Evolutionary conservation across 2,113 vertebrate genomes (phyloP).

Genomic region (Aspidoscelis tigris): DNA sequence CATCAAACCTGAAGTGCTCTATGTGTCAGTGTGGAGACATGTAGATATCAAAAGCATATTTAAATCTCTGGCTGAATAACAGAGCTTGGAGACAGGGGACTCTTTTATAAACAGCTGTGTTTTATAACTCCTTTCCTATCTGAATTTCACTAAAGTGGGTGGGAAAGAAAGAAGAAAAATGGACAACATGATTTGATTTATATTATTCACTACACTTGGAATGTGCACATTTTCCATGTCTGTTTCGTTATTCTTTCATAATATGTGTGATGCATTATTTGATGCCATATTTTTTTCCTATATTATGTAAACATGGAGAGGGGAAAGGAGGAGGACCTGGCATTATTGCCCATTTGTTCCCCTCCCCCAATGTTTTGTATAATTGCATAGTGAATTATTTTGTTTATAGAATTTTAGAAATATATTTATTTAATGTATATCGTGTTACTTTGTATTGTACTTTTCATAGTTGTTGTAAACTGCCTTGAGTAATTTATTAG

Average conservation of each 20-base stretch:
- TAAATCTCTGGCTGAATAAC: constrained; percentile 48
- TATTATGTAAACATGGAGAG: too few relatives aligned
- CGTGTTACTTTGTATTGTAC: too few relatives aligned
- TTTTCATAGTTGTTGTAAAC: too few relatives aligned
- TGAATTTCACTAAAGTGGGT: constrained; percentile 59
- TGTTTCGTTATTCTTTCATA: neutral
- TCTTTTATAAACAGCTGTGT: constrained; percentile 56
- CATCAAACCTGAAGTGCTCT: constrained; percentile 63
- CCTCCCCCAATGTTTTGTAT: too few relatives aligned
- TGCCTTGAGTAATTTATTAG: too few relatives aligned
- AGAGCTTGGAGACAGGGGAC: constrained; percentile 50
- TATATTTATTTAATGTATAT: neutral
- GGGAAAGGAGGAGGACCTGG: too few relatives aligned
- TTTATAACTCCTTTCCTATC: constrained; percentile 62
- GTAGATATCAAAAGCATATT: constrained; percentile 68
- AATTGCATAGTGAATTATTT: too few relatives aligned
- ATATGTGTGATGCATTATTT: too few relatives aligned
- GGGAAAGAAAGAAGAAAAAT: neutral
- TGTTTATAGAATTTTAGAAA: too few relatives aligned
- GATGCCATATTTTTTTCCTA: too few relatives aligned
- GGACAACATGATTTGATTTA: constrained; percentile 60
- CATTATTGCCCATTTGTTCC: too few relatives aligned
- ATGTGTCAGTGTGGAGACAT: constrained; percentile 62
- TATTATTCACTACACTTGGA: constrained; percentile 42
- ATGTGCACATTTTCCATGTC: neutral